Percentiles rank a stretch among this genome's conserved stretches.
phyloP scores from a whole-genome alignment of 92 coral and sea anemone species.

The Epizoanthus rinbou region DNA sequence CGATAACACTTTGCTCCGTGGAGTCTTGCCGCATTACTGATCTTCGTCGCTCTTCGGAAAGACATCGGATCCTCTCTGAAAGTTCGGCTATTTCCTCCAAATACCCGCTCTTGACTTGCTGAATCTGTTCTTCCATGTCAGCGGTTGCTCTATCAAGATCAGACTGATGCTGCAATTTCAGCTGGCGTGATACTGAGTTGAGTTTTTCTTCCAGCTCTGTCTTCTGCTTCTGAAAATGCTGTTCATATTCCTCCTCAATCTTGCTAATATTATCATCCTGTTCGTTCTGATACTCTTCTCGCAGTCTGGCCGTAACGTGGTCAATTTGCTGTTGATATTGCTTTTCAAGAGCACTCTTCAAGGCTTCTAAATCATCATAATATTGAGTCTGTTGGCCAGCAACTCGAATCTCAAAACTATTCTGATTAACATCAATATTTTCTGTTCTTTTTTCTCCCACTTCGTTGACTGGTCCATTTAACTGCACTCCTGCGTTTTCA shows the following conservation, averaged over 20 bases:
- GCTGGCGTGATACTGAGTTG: slow-evolving; percentile 83
- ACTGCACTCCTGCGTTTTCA: slow-evolving; percentile 13
- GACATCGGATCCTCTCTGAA: slow-evolving; percentile 72
- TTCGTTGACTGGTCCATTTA: slow-evolving; percentile 50
- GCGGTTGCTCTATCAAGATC: slow-evolving; percentile 91
- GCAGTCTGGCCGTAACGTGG: slow-evolving; percentile 70
- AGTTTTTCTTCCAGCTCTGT: slow-evolving; percentile 83
- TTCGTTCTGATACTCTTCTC: slow-evolving; percentile 85
- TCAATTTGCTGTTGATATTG: slow-evolving; percentile 79
- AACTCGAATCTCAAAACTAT: slow-evolving; percentile 27
- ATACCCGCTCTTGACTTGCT: slow-evolving; percentile 77
- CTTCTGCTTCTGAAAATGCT: slow-evolving; percentile 85
- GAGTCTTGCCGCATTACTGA: slow-evolving; percentile 91
- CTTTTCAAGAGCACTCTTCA: slow-evolving; percentile 58
- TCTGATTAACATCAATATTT: slow-evolving; percentile 22
- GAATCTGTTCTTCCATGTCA: slow-evolving; percentile 98
- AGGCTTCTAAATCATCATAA: slow-evolving; percentile 51
- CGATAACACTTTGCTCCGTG: slow-evolving; percentile 78
- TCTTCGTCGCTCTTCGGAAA: slow-evolving; percentile 83
- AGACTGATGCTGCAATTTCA: slow-evolving; percentile 81
- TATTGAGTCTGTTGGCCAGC: slow-evolving; percentile 33
- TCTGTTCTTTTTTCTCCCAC: slow-evolving; percentile 48
- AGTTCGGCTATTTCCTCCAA: slow-evolving; percentile 85
- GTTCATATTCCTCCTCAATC: slow-evolving; percentile 87
- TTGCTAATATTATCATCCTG: slow-evolving; percentile 78